Evolutionary conservation across 2,113 vertebrate genomes (phyloP), one percentile per base, ranked within the genome.

Genomic region (Ardeotis arabs): DNA sequence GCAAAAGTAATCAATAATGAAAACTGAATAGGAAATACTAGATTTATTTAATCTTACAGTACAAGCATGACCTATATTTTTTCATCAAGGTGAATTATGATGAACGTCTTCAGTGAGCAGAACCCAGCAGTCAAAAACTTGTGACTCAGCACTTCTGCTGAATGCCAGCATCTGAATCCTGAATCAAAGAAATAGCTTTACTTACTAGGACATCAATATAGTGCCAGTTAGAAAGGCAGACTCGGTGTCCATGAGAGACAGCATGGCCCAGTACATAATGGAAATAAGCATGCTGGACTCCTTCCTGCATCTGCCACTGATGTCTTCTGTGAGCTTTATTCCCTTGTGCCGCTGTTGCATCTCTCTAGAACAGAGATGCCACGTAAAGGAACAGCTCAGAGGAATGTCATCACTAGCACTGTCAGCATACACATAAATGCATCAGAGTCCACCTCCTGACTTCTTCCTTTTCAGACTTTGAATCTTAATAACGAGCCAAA

Each of bases 141-240:
- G 41, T 95, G 95, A 95, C 87, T 95, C 95, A 93, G 81, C 93
- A 91, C n/a, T 79, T 67, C 33, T 66, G 78, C 11, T 73, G 27
- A 58, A 47, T 67, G 77, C 67, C 77, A 87, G 55, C 59, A 56
- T 79, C 70, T 78, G 53, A 93, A 72, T 59, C 75, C 52, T 58
- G 67, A 73, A 76, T 66, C 14, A 53, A 23, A 69, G 69, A 73
- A 18, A 29, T 2, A 33, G 58, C 49, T 55, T 67, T n/a, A 45
- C 66, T 93, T 17, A 10, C 44, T 59, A 50, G 52, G 56, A 84
- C 66, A 60, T 93, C 76, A 20, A 6, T 55, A 13, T 1, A 37
- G 66, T 68, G 60, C 68, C 86, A 84, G 2, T 67, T 58, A 63
- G 77, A 78, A 60, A 49, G 66, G 76, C 75, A 77, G 50, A 52